Evolutionary conservation across 2,113 vertebrate genomes (phyloP).

Genomic region (Heteronetta atricapilla): DNA sequence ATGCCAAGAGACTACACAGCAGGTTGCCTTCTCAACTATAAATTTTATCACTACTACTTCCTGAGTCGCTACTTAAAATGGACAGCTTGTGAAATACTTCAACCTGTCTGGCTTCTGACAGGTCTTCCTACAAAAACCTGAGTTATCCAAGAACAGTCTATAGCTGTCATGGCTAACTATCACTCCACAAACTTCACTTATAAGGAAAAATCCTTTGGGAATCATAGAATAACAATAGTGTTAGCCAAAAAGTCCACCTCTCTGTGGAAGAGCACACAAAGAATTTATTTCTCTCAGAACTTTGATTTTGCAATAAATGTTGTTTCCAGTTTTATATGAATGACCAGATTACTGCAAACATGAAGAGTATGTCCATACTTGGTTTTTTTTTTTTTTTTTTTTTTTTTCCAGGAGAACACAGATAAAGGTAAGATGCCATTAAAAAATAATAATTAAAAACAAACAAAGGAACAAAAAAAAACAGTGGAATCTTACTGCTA

Average conservation of each 20-base stretch:
- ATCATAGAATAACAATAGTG: neutral
- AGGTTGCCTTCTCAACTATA: neutral
- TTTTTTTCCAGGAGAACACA: neutral
- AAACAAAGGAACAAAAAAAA: neutral
- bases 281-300: neutral
- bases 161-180: constrained; percentile 35
- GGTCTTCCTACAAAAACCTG: constrained; percentile 11
- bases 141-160: constrained; percentile 38
- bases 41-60: constrained; percentile 18
- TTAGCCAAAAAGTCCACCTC: neutral
- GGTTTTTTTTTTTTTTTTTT: no score
- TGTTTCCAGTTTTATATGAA: neutral
- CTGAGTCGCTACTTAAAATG: neutral
- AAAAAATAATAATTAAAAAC: neutral
- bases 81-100: constrained; percentile 56
- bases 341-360: neutral
- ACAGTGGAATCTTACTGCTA: neutral
- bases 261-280: neutral
- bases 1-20: neutral
- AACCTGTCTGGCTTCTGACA: constrained; percentile 50
- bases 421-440: neutral
- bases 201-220: neutral
- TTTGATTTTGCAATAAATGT: neutral
- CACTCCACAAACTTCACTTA: neutral
- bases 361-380: neutral